These are phyloP conservation scores for Champsocephalus esox DNA, from an alignment of 2,797 vertebrate species.

Conservation along the genomic window DNA sequence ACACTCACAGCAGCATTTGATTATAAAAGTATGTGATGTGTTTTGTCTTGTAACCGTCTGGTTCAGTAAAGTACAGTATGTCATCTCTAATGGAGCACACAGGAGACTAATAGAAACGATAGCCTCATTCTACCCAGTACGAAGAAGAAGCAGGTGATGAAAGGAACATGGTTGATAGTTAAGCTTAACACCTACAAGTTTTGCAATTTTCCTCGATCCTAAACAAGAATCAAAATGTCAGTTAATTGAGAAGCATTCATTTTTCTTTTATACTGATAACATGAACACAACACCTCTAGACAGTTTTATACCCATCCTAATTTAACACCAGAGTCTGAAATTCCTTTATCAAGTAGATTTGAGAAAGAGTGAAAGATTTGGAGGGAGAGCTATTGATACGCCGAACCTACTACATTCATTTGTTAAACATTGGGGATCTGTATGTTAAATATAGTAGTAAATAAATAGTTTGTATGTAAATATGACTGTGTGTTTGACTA, in stretches of 20 bases:
- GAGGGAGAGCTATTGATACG: neutral
- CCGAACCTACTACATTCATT: neutral
- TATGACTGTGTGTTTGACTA: neutral
- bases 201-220: neutral
- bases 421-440: neutral
- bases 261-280: neutral
- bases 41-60: neutral
- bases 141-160: neutral
- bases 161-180: neutral
- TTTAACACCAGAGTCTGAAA: slow-evolving; percentile 33
- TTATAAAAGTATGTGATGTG: neutral
- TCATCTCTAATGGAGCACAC: neutral
- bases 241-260: neutral
- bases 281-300: neutral
- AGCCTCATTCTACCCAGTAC: neutral
- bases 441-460: neutral
- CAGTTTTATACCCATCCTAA: neutral
- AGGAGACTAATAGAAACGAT: neutral
- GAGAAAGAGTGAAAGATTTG: slow-evolving; percentile 4
- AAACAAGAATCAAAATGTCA: slow-evolving; percentile 2
- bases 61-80: neutral
- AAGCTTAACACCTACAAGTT: neutral
- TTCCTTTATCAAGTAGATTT: slow-evolving; percentile 21
- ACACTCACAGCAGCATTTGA: neutral
- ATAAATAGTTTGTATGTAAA: neutral